A percentile compares a stretch with the other conserved stretches of the same genome.
phyloP scores from a whole-genome alignment of 1,140 invertebrate genomes.

The Venturia canescens region DNA sequence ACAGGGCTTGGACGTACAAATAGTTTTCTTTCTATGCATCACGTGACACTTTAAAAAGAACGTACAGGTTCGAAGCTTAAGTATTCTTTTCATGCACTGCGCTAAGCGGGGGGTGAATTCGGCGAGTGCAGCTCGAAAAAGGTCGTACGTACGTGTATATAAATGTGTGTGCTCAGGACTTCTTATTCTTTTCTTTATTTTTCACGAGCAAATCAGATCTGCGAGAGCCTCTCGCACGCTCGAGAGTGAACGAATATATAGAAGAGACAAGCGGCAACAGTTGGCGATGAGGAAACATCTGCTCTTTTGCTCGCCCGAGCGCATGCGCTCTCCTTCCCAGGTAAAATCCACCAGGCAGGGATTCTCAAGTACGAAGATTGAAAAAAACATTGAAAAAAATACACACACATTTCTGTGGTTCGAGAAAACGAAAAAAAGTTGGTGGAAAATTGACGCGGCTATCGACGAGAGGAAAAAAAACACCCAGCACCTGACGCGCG shows the following conservation, averaged over 20 bases:
- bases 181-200: constrained; percentile 53
- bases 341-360: constrained; percentile 67
- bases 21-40: neutral
- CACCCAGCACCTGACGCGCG: too few species aligned
- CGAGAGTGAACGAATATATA: constrained; percentile 17
- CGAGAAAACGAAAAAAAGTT: too few species aligned
- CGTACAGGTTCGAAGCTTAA: constrained; percentile 40
- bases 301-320: constrained; percentile 59
- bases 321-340: constrained; percentile 64
- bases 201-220: constrained; percentile 65
- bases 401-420: neutral
- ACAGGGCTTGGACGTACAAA: neutral
- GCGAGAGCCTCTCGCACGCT: constrained; percentile 47
- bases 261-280: constrained; percentile 63
- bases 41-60: constrained; percentile 17
- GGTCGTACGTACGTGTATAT: neutral
- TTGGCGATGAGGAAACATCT: constrained; percentile 73
- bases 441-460: too few species aligned
- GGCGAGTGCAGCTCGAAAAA: neutral
- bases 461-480: neutral
- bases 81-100: constrained; percentile 21
- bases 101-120: neutral
- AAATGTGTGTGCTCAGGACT: constrained; percentile 28
- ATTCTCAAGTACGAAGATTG: constrained; percentile 67
- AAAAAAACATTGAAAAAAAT: constrained; percentile 3